Percentiles rank a stretch among this genome's conserved stretches.
These are phyloP conservation scores for Porphyrio hochstetteri DNA, from an alignment of 2,113 vertebrate species.

Conservation along the genomic window DNA sequence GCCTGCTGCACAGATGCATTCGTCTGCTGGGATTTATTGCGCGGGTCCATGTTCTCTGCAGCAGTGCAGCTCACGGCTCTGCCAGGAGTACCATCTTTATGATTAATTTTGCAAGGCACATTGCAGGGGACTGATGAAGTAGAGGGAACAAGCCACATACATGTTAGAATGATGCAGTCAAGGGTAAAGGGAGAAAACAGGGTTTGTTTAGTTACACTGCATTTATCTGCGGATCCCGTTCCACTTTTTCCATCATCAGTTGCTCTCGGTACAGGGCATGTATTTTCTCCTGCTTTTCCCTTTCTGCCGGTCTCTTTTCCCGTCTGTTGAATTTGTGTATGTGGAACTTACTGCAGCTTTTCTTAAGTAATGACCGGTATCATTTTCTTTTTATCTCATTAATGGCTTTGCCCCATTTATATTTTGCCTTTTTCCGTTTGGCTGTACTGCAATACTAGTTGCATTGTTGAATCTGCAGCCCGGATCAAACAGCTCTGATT, in stretches of 20 bases:
- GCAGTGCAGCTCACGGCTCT: accelerated
- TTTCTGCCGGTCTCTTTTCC: not conserved
- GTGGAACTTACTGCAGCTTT: not conserved
- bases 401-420: not conserved
- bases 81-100: accelerated
- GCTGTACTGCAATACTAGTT: not conserved
- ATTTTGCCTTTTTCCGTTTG: not conserved
- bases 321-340: not conserved
- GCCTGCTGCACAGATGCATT: not conserved
- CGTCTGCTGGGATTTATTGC: not conserved
- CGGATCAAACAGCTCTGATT: not conserved
- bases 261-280: not conserved
- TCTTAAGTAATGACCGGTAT: not conserved
- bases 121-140: not conserved
- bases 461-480: not conserved
- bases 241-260: not conserved
- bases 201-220: not conserved
- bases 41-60: not conserved
- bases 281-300: not conserved
- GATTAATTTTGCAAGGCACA: accelerated
- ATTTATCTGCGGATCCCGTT: not conserved
- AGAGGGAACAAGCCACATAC: not conserved
- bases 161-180: not conserved
- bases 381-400: not conserved
- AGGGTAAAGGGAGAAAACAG: not conserved